A percentile compares a stretch with the other conserved stretches of the same genome.
These are phyloP conservation scores for Willowsia nigromaculata DNA, from an alignment of 2,888 invertebrate species.

Conservation along the genomic window DNA sequence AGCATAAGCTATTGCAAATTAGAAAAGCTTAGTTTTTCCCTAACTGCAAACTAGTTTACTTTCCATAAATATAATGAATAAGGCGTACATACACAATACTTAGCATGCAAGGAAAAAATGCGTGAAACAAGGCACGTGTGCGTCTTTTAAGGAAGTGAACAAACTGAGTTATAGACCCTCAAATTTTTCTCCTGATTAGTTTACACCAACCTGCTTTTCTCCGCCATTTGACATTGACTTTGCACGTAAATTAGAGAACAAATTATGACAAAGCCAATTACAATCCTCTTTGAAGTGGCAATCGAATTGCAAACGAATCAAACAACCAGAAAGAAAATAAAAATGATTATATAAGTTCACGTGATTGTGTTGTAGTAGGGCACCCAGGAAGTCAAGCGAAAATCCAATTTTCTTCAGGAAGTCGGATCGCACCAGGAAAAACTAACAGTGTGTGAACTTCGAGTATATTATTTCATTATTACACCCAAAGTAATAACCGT, in stretches of 20 bases:
- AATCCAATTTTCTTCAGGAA: conserved; percentile 60
- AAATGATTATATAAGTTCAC: conserved; percentile 15
- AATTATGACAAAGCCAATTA: conserved; percentile 51
- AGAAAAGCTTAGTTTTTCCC: too few species aligned
- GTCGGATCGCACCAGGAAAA: neutral
- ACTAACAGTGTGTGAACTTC: conserved; percentile 12
- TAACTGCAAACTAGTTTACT: too few species aligned
- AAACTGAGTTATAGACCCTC: neutral
- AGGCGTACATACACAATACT: neutral
- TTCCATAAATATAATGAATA: too few species aligned
- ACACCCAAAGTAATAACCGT: conserved; percentile 21
- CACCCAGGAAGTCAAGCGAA: conserved; percentile 23
- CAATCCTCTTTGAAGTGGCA: neutral
- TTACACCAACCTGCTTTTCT: neutral
- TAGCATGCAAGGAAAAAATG: neutral
- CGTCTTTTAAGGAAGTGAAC: neutral
- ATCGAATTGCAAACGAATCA: neutral
- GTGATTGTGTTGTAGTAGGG: neutral
- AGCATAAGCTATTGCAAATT: too few species aligned
- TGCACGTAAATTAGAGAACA: conserved; percentile 49
- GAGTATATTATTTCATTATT: conserved; percentile 56
- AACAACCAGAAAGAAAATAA: neutral
- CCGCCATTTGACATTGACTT: conserved; percentile 50
- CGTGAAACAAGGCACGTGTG: neutral
- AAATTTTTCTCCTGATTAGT: neutral